Conservation (phyloP, 2,113 vertebrate genomes). For the Pseudorhombus dupliciocellatus region DNA sequence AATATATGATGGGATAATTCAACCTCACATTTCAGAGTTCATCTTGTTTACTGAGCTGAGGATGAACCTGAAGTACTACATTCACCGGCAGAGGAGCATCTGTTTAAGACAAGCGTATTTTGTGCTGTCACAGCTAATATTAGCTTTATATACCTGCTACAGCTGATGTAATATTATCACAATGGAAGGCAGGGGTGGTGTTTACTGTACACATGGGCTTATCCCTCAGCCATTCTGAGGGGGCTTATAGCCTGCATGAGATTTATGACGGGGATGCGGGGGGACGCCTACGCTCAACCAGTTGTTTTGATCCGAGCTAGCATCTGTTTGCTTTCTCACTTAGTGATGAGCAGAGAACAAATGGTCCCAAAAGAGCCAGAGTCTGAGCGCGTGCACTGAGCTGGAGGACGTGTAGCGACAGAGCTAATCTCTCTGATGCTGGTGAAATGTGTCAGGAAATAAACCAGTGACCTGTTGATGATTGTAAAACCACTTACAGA, state of each 20-base stretch:
- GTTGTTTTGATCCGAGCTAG: conserved; percentile 28
- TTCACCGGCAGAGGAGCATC: not conserved
- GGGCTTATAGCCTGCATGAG: conserved; percentile 37
- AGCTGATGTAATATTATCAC: conserved; percentile 41
- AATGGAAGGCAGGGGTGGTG: conserved; percentile 41
- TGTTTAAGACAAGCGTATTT: not conserved
- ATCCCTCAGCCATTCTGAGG: conserved; percentile 33
- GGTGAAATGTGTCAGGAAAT: no score
- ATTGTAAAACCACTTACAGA: no score
- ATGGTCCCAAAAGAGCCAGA: not conserved
- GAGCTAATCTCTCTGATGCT: no score
- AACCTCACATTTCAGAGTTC: not conserved
- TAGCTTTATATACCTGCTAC: conserved; percentile 19
- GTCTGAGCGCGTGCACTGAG: not conserved
- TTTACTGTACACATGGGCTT: conserved; percentile 57
- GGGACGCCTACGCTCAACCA: conserved; percentile 33
- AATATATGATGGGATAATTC: not conserved
- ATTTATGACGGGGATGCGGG: conserved; percentile 33
- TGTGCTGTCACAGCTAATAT: conserved; percentile 39
- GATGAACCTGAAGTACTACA: not conserved
- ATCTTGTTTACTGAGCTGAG: not conserved
- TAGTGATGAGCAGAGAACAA: not conserved
- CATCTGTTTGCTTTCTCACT: conserved; percentile 3
- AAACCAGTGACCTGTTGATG: no score
- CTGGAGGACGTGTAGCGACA: not conserved